Evolutionary conservation across 1,140 invertebrate species (phyloP).

Genomic region (Diorhabda sublineata): DNA sequence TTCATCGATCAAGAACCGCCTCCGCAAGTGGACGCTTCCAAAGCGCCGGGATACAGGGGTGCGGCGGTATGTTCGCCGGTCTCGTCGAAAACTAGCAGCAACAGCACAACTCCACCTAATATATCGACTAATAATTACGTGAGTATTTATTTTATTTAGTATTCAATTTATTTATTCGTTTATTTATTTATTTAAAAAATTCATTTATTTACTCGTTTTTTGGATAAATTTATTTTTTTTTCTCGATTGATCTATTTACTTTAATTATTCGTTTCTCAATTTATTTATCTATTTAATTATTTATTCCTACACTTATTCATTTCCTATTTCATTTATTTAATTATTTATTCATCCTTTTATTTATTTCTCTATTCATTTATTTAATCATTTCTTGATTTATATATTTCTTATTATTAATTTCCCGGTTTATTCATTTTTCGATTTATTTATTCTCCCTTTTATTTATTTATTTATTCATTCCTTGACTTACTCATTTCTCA

Average conservation of each 20-base stretch:
- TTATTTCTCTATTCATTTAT: background rate
- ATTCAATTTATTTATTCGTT: background rate
- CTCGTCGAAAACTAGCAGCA: slow-evolving; percentile 57
- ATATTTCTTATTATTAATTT: too few species aligned
- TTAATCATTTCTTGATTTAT: background rate
- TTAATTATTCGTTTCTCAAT: too few species aligned
- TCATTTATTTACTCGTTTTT: too few species aligned
- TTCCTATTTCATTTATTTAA: too few species aligned
- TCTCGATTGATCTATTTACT: too few species aligned
- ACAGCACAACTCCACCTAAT: slow-evolving; percentile 50
- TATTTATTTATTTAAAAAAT: background rate
- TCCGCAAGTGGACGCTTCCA: slow-evolving; percentile 68
- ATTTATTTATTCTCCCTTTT: too few species aligned
- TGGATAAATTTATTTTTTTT: too few species aligned
- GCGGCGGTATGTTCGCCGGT: slow-evolving; percentile 68
- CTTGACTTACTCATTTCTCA: slow-evolving; percentile 4
- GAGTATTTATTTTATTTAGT: slow-evolving; percentile 10
- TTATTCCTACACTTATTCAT: too few species aligned
- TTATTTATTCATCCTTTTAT: too few species aligned
- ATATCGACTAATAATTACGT: slow-evolving; percentile 24
- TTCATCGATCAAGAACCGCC: slow-evolving; percentile 58
- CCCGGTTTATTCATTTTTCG: too few species aligned
- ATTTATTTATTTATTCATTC: background rate
- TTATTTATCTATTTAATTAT: too few species aligned
- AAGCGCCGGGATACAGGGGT: slow-evolving; percentile 76